A percentile compares a stretch with the other conserved stretches of the same genome.
phyloP scores from a whole-genome alignment of 2,113 vertebrate species.

The Podiceps cristatus region DNA sequence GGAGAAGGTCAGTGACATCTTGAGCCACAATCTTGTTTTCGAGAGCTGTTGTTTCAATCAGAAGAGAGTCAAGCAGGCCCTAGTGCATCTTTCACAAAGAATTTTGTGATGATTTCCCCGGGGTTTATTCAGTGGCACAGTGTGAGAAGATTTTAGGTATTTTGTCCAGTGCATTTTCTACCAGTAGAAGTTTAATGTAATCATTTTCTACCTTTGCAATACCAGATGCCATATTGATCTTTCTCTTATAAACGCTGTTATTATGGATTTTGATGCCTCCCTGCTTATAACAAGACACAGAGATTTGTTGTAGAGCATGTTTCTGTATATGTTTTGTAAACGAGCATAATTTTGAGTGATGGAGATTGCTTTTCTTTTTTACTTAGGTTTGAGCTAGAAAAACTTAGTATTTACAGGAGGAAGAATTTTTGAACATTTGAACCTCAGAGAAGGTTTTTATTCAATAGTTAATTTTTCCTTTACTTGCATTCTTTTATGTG shows the following conservation, averaged over 20 bases:
- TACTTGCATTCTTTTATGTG: conserved; percentile 14
- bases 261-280: conserved; percentile 56
- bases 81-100: neutral
- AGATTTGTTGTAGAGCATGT: conserved; percentile 1
- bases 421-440: neutral
- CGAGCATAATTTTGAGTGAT: conserved; percentile 10
- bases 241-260: conserved; percentile 46
- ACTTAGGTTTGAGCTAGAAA: neutral
- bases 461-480: conserved; percentile 12
- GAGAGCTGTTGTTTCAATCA: neutral
- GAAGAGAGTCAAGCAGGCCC: neutral
- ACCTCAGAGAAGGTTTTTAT: neutral
- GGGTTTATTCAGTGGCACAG: neutral
- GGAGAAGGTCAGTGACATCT: neutral
- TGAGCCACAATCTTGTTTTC: neutral
- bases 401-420: neutral
- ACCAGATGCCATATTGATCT: conserved; percentile 41
- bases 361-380: neutral
- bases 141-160: conserved; percentile 4
- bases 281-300: conserved; percentile 14
- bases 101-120: neutral
- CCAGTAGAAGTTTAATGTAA: conserved; percentile 37
- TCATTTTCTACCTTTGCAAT: conserved; percentile 54
- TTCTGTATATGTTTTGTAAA: conserved; percentile 37
- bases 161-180: conserved; percentile 34